Percentiles rank a stretch among this genome's conserved stretches.
These are phyloP conservation scores for Odontamblyopus rebecca DNA, from an alignment of 2,797 vertebrate species.

Conservation along the genomic window DNA sequence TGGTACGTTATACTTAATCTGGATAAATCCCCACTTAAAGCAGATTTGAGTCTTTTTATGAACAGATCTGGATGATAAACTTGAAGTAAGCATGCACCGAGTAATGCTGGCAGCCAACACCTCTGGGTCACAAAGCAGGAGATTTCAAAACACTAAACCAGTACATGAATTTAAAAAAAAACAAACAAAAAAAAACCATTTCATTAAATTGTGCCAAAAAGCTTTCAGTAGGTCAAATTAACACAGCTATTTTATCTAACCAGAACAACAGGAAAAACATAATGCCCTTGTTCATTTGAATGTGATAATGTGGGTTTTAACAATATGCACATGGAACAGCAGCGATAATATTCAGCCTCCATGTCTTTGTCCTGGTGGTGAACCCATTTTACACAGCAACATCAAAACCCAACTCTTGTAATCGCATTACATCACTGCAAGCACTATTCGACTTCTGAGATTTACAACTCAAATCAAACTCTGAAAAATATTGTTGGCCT, in stretches of 20 bases:
- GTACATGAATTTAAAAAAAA: slow-evolving; percentile 35
- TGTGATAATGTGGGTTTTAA: slow-evolving; percentile 12
- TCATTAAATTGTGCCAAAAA: slow-evolving; percentile 40
- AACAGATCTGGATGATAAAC: slow-evolving; percentile 55
- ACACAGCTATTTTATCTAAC: slow-evolving; percentile 34
- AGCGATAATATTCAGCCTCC: slow-evolving; percentile 1
- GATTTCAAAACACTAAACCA: slow-evolving; percentile 51
- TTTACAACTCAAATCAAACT: slow-evolving; percentile 30
- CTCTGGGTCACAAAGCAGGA: slow-evolving; percentile 44
- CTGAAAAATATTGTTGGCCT: slow-evolving; percentile 5
- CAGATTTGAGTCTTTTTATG: slow-evolving; percentile 67
- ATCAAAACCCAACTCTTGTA: slow-evolving; percentile 43
- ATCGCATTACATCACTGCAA: slow-evolving; percentile 45
- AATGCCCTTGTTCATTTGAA: slow-evolving; percentile 17
- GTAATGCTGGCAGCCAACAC: slow-evolving; percentile 38
- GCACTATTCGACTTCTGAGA: slow-evolving; percentile 29
- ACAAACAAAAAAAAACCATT: slow-evolving; percentile 20
- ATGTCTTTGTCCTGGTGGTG: slow-evolving; percentile 25
- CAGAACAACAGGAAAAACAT: slow-evolving; percentile 2
- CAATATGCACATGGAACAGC: slow-evolving; percentile 9
- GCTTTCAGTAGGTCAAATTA: slow-evolving; percentile 25
- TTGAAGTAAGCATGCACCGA: slow-evolving; percentile 61
- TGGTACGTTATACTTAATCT: slow-evolving; percentile 52
- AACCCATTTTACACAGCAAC: slow-evolving; percentile 18
- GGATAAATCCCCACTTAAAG: slow-evolving; percentile 66